Percentiles rank a stretch among this genome's conserved stretches.
Evolutionary conservation across 2,113 vertebrate species (phyloP).

Genomic region (Neolamprologus fasciatus): DNA sequence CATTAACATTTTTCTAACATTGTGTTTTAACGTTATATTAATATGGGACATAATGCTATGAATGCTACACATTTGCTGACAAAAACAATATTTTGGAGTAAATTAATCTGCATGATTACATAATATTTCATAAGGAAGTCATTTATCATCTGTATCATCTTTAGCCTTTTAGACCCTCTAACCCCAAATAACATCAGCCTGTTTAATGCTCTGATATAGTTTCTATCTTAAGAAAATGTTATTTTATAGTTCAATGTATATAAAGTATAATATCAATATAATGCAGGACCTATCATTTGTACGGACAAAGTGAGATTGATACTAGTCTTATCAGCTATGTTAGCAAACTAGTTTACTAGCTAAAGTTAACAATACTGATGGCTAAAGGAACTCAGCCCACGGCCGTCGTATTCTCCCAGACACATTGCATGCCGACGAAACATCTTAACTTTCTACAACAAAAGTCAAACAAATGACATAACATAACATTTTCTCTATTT

Average conservation of each 20-base stretch:
- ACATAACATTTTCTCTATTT: background rate
- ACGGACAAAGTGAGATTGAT: background rate
- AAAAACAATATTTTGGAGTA: background rate
- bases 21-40: background rate
- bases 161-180: background rate
- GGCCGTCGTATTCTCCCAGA: rapidly evolving
- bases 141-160: background rate
- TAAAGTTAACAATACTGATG: background rate
- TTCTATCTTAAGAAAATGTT: background rate
- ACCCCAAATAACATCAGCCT: background rate
- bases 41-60: background rate
- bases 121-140: background rate
- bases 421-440: background rate
- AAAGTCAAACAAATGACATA: background rate
- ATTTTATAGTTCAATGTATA: background rate
- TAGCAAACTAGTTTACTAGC: background rate
- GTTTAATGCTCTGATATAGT: background rate
- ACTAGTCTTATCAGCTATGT: background rate
- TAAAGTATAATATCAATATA: background rate
- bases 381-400: background rate
- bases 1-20: background rate
- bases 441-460: background rate
- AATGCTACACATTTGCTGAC: background rate
- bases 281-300: background rate
- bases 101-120: background rate